Evolutionary conservation across 2,888 invertebrate species (phyloP), one percentile per base, ranked within the genome.

Genomic region (Scaptomyza reducta): DNA sequence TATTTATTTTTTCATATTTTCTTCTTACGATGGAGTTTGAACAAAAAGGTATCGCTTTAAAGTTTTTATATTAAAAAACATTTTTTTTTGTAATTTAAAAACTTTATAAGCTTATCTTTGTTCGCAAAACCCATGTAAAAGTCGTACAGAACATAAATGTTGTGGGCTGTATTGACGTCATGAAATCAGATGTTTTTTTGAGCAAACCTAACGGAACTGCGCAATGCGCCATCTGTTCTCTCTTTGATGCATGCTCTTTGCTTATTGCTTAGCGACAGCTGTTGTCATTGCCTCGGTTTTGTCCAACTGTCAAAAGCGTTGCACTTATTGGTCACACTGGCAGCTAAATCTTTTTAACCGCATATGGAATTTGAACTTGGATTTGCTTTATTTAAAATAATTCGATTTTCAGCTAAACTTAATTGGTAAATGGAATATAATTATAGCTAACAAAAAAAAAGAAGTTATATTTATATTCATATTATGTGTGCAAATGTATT

Each of bases 311-410:
- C 7, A 6, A 18, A 25, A 25, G 14, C 18, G 40, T 10, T 29
- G n/a, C 16, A n/a, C 3, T 22, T 22, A 6, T 4, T 59, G 61
- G 74, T 31, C 55, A 70, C 74, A 41, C 50, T 77, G 40, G 3
- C 35, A 46, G 31, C 11, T n/a, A 11, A 14, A 44, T 16, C 4
- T 14, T 31, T 29, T 40, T 0, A 18, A 45, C 31, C 7, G 16
- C 31, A 25, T 18, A 33, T 46, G 22, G 10, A 49, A 45, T 51
- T 62, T 47, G 31, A 63, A 61, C 66, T 77, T 66, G 29, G 55
- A 60, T 57, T 87, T 68, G 61, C 81, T 87, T 87, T 77, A 80
- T 77, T 87, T 80, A 60, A 56, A 68, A 60, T 58, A 70, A 68
- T 80, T 65, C 38, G 59, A 51, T 75, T 75, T 76, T 71, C 57